Evolutionary conservation across 2,113 vertebrate genomes (phyloP).

Genomic region (Melanostigma gelatinosum): DNA sequence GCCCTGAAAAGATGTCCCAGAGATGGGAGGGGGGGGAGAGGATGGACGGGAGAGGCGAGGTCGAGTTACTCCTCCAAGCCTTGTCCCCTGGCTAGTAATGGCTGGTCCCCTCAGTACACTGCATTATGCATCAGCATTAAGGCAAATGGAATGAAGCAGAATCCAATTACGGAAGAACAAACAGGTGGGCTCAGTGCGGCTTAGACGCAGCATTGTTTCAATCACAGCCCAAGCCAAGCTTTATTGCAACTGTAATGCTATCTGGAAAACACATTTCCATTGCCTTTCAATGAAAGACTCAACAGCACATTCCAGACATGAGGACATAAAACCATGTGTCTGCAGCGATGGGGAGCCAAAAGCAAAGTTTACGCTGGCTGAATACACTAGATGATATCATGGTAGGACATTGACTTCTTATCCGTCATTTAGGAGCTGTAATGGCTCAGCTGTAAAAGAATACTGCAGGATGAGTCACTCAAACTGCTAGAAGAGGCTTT

Average conservation of each 20-base stretch:
- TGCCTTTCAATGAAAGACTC: slow-evolving; percentile 55
- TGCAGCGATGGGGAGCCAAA: slow-evolving; percentile 34
- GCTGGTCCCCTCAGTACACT: slow-evolving; percentile 69
- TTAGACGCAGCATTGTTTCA: slow-evolving; percentile 78
- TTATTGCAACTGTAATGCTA: slow-evolving; percentile 74
- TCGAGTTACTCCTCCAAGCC: slow-evolving; percentile 72
- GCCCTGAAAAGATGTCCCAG: slow-evolving; percentile 62
- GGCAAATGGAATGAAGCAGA: slow-evolving; percentile 81
- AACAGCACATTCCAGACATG: slow-evolving; percentile 46
- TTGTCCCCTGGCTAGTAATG: slow-evolving; percentile 73
- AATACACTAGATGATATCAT: slow-evolving; percentile 32
- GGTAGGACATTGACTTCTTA: slow-evolving; percentile 37
- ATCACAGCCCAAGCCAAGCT: slow-evolving; percentile 72
- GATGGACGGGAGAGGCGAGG: slow-evolving; percentile 7
- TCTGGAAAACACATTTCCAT: slow-evolving; percentile 78
- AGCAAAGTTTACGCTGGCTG: slow-evolving; percentile 31
- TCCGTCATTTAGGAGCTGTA: slow-evolving; percentile 38
- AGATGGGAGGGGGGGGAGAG: slow-evolving; percentile 20
- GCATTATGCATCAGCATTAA: slow-evolving; percentile 82
- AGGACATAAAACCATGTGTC: slow-evolving; percentile 46
- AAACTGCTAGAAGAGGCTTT: slow-evolving; percentile 1
- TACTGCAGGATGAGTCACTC: slow-evolving; percentile 18
- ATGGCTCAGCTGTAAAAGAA: slow-evolving; percentile 12
- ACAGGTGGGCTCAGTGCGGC: slow-evolving; percentile 80
- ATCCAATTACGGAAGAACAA: slow-evolving; percentile 82